Base-by-base conservation (phyloP, 2,888 invertebrate species). In the Synanthedon andrenaeformis region DNA sequence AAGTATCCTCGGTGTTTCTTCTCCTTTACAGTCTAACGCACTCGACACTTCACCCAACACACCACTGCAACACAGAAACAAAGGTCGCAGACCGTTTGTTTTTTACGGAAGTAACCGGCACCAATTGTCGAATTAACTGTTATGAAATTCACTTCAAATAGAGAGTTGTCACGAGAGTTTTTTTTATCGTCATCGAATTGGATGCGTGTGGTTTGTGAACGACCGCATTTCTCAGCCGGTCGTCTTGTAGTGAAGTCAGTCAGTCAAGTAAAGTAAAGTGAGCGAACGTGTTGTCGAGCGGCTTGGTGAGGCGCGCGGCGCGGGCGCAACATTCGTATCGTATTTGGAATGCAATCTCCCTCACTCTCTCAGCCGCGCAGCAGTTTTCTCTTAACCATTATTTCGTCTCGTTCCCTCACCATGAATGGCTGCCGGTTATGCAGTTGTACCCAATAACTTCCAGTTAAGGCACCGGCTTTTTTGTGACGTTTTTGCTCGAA, bases 1-100 rank as follows among this genome's bases (percentile, higher is more conserved):
- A 87, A 87, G 86, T 86, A 79, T 79, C 78, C 79, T 84, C 82
- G 85, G 86, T 59, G 62, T 64, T 70, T 75, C 78, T 79, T 77
- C 79, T 79, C 72, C 61, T 62, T 60, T 56, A 63, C 59, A 63
- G 72, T 74, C 68, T 62, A 61, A 57, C 65, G 65, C 75, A 77
- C 74, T 69, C 61, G 62, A 67, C 72, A 71, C 67, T 61, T 61
- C 68, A 59, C 66, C 68, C 70, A 51, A 51, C 28, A 57, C 63
- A 64, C 63, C 42, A 53, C 57, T 58, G 58, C 35, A 62, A 57
- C 63, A 67, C 66, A 64, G 64, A 59, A 64, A 64, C 70, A 70
- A 54, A 42, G 58, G 61, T 57, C 57, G 61, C 61, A 66, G 57
- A 66, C 68, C 68, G 70, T 69, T 59, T 35, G 35, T 35, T 35